A percentile compares a stretch with the other conserved stretches of the same genome.
These are phyloP conservation scores for Nymphalis polychloros DNA, from an alignment of 2,888 invertebrate genomes.

Conservation along the genomic window DNA sequence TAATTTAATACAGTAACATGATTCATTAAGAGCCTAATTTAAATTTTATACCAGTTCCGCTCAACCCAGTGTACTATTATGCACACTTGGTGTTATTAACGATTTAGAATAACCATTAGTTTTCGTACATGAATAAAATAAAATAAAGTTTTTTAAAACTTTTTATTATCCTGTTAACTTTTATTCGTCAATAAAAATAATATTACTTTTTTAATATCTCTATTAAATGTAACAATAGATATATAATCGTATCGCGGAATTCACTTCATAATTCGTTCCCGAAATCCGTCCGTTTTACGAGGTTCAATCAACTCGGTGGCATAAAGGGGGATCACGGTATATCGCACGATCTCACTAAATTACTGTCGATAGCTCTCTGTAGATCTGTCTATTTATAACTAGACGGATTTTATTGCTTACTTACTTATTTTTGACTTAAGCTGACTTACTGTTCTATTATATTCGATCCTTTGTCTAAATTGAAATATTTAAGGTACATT, in stretches of 20 bases:
- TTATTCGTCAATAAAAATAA: background rate
- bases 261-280: background rate
- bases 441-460: background rate
- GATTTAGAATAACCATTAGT: too few relatives aligned
- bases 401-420: background rate
- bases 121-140: too few relatives aligned
- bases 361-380: constrained; percentile 20
- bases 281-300: constrained; percentile 19
- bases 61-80: too few relatives aligned
- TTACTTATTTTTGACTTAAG: constrained; percentile 1
- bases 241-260: background rate
- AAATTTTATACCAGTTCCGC: too few relatives aligned
- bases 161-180: too few relatives aligned
- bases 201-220: background rate
- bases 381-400: background rate
- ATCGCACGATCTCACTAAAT: constrained; percentile 14
- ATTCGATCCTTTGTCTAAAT: background rate
- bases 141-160: too few relatives aligned
- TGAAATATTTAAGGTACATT: too few relatives aligned
- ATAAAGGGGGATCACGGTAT: constrained; percentile 23
- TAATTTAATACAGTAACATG: too few relatives aligned
- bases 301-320: constrained; percentile 21
- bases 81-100: too few relatives aligned
- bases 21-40: too few relatives aligned
- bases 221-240: background rate